Base-by-base conservation (phyloP, 2,888 invertebrate genomes). In the Thereva nobilitata region DNA sequence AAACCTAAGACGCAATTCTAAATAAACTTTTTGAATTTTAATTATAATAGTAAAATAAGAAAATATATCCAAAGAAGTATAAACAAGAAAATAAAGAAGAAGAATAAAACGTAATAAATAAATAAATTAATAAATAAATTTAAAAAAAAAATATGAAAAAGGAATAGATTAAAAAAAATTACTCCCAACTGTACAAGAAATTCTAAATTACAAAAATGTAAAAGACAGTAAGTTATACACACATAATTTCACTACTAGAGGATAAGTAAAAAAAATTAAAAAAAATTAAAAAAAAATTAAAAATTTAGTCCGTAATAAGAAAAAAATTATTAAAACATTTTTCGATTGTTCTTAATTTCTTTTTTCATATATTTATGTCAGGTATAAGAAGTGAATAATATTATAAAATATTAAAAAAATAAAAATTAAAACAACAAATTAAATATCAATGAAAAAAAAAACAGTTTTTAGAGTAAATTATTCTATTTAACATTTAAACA, bases 181-280 rank as follows among this genome's bases (percentile, higher is more conserved):
- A 65, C 56, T 65, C 56, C 55, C 55, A 56, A 67, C 67, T 67
- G 68, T 69, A 69, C 67, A 64, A 67, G 67, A 69, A 66, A 69
- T 69, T 69, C 68, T 67, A 69, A 69, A 69, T 69, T 63, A 66
- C 52, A 40, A 55, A 55, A 41, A 40, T 42, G 12, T 10, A 45
- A 64, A 52, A 12, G 37, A 53, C 54, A 64, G 38, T 47, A 54
- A 53, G 54, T 44, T 53, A 64, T 64, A 52, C 64, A 47, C 6
- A 59, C 47, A 59, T 59, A 47, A 59, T 59, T 59, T 59, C 59
- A 59, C 59, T 59, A 59, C 38, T 59, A 59, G 59, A 38, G n/a
- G 52, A 52, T 53, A 64, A 45, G 38, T 38, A 42, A 38, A 45
- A 64, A 45, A 38, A 4, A 37, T n/a, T 9, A 35, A 54, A 52